Conservation (phyloP, 2,113 vertebrate genomes). For the Passer domesticus region DNA sequence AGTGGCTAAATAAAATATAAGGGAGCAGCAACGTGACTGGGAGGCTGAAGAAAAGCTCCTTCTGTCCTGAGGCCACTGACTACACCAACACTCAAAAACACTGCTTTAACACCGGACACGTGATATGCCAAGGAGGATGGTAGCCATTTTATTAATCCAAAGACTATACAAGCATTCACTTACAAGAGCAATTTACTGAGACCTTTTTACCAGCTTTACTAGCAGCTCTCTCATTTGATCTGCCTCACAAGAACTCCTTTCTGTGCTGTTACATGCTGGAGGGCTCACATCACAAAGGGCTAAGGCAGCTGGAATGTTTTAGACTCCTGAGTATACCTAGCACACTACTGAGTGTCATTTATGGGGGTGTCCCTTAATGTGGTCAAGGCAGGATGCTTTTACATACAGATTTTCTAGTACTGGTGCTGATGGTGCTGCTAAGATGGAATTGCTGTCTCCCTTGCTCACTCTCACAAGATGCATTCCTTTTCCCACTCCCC, state of each 20-base stretch:
- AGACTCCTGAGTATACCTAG: not conserved
- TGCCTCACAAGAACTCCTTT: not conserved
- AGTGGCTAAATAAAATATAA: not conserved
- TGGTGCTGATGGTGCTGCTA: not conserved
- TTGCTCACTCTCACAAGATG: not conserved
- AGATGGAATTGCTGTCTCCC: not conserved
- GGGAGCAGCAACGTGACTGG: not conserved
- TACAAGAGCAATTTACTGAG: not conserved
- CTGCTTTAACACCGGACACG: not conserved
- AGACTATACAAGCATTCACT: not conserved
- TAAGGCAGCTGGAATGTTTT: not conserved
- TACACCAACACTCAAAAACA: not conserved
- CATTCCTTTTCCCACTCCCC: not conserved
- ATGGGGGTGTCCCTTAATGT: not conserved
- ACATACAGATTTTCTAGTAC: not conserved
- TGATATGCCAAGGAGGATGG: not conserved
- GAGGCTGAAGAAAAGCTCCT: not conserved
- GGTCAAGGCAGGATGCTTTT: not conserved
- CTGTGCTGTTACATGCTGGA: not conserved
- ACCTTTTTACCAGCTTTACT: not conserved
- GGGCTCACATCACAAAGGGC: not conserved
- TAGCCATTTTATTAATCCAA: not conserved
- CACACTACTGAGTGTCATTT: not conserved
- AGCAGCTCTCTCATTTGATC: not conserved
- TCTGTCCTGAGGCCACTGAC: not conserved